These are phyloP conservation scores for Scaptomyza caliginosa DNA, from an alignment of 2,888 invertebrate genomes.

Conservation along the genomic window DNA sequence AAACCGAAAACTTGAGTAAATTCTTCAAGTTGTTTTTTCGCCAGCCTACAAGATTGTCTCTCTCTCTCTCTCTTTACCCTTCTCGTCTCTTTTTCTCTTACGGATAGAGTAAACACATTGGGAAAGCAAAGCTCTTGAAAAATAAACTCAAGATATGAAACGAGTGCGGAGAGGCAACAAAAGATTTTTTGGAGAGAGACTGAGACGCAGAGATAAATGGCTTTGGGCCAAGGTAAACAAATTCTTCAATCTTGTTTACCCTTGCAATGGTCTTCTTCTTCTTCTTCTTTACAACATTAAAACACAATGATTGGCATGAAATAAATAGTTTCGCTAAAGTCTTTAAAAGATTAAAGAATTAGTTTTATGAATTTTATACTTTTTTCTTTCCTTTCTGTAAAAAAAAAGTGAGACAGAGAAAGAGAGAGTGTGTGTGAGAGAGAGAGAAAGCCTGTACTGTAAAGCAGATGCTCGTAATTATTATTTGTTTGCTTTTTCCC, in stretches of 20 bases:
- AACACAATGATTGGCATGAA: conserved; percentile 20
- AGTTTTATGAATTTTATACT: too few species aligned
- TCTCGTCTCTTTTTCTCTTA: not conserved
- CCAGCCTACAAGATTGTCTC: conserved; percentile 38
- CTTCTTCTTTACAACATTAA: conserved; percentile 18
- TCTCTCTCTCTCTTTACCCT: too few species aligned
- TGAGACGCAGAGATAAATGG: conserved; percentile 53
- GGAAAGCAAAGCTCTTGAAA: conserved; percentile 41
- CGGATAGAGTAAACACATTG: conserved; percentile 41
- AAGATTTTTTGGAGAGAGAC: too few species aligned
- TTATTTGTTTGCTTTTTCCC: conserved; percentile 16
- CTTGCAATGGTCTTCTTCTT: conserved; percentile 31
- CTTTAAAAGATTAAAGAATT: not conserved
- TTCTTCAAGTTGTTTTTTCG: conserved; percentile 48
- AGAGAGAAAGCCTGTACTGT: too few species aligned
- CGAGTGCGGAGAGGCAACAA: conserved; percentile 14
- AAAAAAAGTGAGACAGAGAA: not conserved
- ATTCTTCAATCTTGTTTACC: conserved; percentile 28
- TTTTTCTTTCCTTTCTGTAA: not conserved
- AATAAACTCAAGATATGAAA: conserved; percentile 52
- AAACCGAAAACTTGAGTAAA: conserved; percentile 39
- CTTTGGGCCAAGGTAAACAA: conserved; percentile 55
- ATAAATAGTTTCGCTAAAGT: not conserved
- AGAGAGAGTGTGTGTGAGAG: conserved; percentile 4
- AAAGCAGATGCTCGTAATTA: too few species aligned